Evolutionary conservation across 2,113 vertebrate genomes (phyloP).

Genomic region (Phainopepla nitens): DNA sequence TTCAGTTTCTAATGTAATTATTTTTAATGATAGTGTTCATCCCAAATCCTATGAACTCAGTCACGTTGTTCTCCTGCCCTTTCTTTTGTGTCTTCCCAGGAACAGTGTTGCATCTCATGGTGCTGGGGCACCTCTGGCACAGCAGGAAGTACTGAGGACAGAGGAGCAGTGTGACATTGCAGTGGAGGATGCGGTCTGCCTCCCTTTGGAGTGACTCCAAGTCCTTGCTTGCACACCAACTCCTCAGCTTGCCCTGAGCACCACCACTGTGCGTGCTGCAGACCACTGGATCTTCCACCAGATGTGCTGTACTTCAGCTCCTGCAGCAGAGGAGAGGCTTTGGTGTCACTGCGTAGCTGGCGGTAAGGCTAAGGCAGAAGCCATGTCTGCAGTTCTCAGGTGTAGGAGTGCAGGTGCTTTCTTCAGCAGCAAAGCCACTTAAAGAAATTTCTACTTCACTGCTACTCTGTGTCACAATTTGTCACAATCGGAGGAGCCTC

Average conservation of each 20-base stretch:
- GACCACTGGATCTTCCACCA: neutral
- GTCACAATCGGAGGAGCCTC: neutral
- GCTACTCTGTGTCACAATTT: neutral
- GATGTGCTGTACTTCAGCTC: neutral
- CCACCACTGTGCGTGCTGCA: neutral
- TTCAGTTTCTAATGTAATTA: neutral
- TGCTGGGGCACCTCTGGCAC: neutral
- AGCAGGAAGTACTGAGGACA: neutral
- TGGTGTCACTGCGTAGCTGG: fast-evolving
- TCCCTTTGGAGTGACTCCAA: neutral
- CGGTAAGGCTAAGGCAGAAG: neutral
- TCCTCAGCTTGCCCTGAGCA: neutral
- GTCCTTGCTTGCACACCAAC: neutral
- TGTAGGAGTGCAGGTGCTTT: neutral
- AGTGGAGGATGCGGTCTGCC: neutral
- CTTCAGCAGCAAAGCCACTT: neutral
- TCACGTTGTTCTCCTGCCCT: neutral
- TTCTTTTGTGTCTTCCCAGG: neutral
- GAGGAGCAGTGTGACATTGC: neutral
- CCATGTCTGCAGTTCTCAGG: neutral
- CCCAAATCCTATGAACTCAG: neutral
- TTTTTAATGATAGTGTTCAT: neutral
- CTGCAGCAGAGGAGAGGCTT: neutral
- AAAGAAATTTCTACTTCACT: neutral
- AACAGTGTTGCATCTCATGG: neutral